Evolutionary conservation across 2,888 invertebrate genomes (phyloP), one percentile per base, ranked within the genome.

Genomic region (Phyllotreta cruciferae): DNA sequence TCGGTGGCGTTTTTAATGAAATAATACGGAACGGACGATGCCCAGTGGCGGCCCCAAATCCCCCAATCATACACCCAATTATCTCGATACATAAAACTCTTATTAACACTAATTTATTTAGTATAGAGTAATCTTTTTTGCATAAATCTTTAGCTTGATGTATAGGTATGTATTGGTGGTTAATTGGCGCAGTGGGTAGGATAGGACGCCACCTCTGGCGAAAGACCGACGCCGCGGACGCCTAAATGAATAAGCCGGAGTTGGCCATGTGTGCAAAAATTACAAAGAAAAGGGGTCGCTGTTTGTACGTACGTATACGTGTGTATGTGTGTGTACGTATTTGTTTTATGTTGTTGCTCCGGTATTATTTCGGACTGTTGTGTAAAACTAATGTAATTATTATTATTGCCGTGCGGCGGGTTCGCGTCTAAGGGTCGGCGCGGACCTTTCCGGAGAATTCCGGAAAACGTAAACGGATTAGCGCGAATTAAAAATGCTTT

Each of bases 1-100:
- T 77, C 76, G 37, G 52, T 37, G 52, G 50, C 36, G 75, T 75
- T 77, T 64, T 77, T 78, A 78, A 77, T 77, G 78, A 77, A 78
- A 78, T 78, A 77, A 77, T 74, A 70, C 71, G 72, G 75, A 72
- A 69, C 66, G 71, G 66, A 66, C 61, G 62, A 65, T 62, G 13
- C 8, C 10, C 52, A 52, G 37, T 24, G 24, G 24, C 24, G 24
- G 57, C 41, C 13, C 57, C 49, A 49, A 57, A 47, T 42, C 60
- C 60, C 50, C 24, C 24, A 24, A 24, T 24, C 24, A 24, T 24
- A 24, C 24, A 1, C 24, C 24, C 24, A 24, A 24, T 24, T 24
- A n/a, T n/a, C n/a, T n/a, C n/a, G n/a, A n/a, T n/a, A n/a, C 24
- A 24, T 24, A 24, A 1, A 24, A 3, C 24, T 24, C 4, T 24